Base-by-base conservation (phyloP, 2,797 vertebrate genomes). In the Pseudomugil tenellus region DNA sequence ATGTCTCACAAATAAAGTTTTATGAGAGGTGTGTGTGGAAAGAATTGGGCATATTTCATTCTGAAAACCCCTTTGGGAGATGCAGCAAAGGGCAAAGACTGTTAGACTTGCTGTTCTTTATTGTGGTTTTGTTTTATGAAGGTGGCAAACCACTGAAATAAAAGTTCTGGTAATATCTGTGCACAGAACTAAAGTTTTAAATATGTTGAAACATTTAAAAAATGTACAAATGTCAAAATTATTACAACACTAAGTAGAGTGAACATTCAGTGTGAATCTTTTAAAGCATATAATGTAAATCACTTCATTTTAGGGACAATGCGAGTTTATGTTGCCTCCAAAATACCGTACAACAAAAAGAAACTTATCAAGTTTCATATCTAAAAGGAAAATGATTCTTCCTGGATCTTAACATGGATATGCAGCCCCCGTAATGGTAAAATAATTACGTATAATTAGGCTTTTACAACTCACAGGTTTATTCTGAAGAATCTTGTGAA, bases 1-100 rank as follows among this genome's bases (percentile, higher is more conserved):
- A 79, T 72, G 60, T 84, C 81, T 61, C 69, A 80, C 43, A 87
- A 79, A 80, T 79, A 76, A 81, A 76, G 34, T 62, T 82, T 91
- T 87, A 89, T 23, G 61, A 86, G 81, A 58, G 73, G 56, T 21
- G 48, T 72, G 75, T 56, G 67, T 72, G 63, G 51, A 70, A 82
- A 58, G 31, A 81, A 57, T 68, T 3, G 0, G 14, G 23, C 19
- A 67, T 85, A 55, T 76, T 81, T 86, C 26, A 67, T 74, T 68
- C 6, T 53, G 35, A 66, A 80, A 79, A 68, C 11, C 62, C 67
- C 34, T 58, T 41, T 68, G 51, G 60, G 80, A 67, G 67, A 64
- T 43, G 8, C 53, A 54, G 32, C 69, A 77, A 63, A 78, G 58
- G 61, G 52, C 54, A 77, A 64, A 72, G 23, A 29, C 49, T 60